These are phyloP conservation scores for Lepidochitona cinerea DNA, from an alignment of 2,888 invertebrate species.

Conservation along the genomic window DNA sequence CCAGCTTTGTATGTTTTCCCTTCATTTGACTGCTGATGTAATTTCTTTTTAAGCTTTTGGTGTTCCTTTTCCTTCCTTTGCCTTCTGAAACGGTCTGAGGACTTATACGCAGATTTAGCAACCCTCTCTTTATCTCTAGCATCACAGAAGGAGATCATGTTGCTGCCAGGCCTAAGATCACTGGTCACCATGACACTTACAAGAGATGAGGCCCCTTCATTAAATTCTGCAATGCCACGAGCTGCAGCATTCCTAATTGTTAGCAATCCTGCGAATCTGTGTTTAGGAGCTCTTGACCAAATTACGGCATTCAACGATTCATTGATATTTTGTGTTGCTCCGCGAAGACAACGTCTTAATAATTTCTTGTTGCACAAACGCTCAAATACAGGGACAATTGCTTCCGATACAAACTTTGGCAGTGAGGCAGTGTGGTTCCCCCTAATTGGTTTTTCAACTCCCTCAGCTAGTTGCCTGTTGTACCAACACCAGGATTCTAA, in stretches of 20 bases:
- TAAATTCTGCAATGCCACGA: not conserved
- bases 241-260: not conserved
- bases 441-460: not conserved
- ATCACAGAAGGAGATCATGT: not conserved
- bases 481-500: too few relatives aligned
- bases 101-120: not conserved
- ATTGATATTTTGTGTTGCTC: not conserved
- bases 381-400: not conserved
- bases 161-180: too few relatives aligned
- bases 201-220: not conserved
- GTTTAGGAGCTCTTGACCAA: conserved; percentile 4
- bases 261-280: not conserved
- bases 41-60: not conserved
- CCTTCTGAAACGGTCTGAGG: not conserved
- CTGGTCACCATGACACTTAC: not conserved
- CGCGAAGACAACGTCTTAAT: not conserved
- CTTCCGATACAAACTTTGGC: not conserved
- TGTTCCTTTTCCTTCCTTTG: not conserved
- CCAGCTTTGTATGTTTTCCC: not conserved
- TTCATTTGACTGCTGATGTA: not conserved
- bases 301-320: conserved; percentile 1
- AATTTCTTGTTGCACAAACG: not conserved
- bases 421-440: not conserved
- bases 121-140: not conserved
- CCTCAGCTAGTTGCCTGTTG: too few relatives aligned